Percentiles rank a stretch among this genome's conserved stretches.
Conservation (phyloP, 2,113 vertebrate genomes). For the Castor canadensis region DNA sequence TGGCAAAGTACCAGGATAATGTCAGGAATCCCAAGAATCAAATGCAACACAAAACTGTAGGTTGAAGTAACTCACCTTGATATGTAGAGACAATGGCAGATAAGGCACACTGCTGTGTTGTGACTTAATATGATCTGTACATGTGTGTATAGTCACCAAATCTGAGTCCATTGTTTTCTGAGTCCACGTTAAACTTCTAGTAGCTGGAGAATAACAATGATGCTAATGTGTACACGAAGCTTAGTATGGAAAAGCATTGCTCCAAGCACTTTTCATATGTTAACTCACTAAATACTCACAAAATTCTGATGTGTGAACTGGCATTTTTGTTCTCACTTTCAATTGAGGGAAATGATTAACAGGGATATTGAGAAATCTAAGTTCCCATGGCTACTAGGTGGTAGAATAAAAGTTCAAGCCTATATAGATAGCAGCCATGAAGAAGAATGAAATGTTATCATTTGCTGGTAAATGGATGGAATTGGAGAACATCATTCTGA, state of each 20-base stretch:
- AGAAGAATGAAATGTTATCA: no score
- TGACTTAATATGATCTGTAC: neutral
- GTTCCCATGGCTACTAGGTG: neutral
- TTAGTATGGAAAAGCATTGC: neutral
- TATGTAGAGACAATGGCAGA: neutral
- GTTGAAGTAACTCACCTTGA: neutral
- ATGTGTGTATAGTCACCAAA: neutral
- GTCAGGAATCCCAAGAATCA: neutral
- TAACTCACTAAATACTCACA: neutral
- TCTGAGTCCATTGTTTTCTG: neutral
- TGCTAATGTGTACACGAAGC: neutral
- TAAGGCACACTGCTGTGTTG: neutral
- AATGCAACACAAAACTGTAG: neutral
- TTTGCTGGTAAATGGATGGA: no score
- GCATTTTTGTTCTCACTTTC: neutral
- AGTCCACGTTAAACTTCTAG: neutral
- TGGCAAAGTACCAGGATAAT: neutral
- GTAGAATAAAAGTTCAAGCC: no score
- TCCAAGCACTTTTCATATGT: neutral
- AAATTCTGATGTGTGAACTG: neutral
- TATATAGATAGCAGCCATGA: no score
- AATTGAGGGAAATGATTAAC: neutral
- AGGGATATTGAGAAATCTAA: neutral
- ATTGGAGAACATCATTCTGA: no score
- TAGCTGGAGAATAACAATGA: neutral